These are phyloP conservation scores for Kradibia gibbosae DNA, from an alignment of 1,140 invertebrate genomes.

Conservation along the genomic window DNA sequence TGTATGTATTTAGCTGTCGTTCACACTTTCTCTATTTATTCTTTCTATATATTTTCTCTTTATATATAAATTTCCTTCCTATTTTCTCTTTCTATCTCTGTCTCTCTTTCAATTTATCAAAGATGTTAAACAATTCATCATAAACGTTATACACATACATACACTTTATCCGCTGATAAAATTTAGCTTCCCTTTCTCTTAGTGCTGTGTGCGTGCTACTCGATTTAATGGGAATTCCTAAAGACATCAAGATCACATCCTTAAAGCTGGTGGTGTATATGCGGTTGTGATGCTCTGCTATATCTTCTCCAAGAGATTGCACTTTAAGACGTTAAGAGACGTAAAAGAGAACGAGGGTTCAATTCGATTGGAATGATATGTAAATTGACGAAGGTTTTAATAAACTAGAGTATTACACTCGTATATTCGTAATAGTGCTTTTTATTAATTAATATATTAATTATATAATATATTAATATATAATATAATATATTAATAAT, in stretches of 20 bases:
- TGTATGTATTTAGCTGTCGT: no score
- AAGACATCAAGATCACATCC: slow-evolving; percentile 44
- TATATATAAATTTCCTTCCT: no score
- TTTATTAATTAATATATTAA: slow-evolving; percentile 32
- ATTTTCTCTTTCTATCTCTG: not conserved
- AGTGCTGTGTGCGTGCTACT: not conserved
- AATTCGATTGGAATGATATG: slow-evolving; percentile 44
- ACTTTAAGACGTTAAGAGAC: slow-evolving; percentile 18
- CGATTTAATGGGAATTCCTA: slow-evolving; percentile 48
- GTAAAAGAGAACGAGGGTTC: slow-evolving; percentile 13
- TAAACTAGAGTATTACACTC: not conserved
- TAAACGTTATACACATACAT: not conserved
- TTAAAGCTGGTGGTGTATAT: slow-evolving; percentile 4
- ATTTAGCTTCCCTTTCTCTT: slow-evolving; percentile 25
- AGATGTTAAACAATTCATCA: not conserved
- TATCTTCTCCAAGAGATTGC: slow-evolving; percentile 18
- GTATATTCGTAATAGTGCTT: no score
- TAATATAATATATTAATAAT: no score
- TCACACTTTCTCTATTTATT: no score
- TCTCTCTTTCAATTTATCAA: not conserved
- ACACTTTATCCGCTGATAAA: slow-evolving; percentile 38
- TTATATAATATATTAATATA: no score
- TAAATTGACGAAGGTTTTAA: slow-evolving; percentile 38
- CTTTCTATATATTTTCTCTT: no score
- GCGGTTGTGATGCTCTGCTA: not conserved